Conservation (phyloP, 2,888 invertebrate genomes). For the Eledone cirrhosa region DNA sequence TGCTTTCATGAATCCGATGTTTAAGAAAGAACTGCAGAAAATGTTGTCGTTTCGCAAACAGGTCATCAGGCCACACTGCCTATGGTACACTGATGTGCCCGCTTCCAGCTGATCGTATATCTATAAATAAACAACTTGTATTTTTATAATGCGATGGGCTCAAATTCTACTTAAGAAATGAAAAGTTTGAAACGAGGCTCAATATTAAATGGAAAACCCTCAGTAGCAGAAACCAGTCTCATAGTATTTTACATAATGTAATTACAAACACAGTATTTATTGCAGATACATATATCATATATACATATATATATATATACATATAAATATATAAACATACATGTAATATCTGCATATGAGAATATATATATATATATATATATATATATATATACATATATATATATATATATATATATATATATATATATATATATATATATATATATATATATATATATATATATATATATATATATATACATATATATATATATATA, state of each 20-base stretch:
- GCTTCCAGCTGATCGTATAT: background rate
- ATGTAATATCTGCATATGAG: background rate
- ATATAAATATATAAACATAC: background rate
- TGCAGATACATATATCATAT: no score
- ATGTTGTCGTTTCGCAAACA: slow-evolving; percentile 36
- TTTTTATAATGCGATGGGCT: no score
- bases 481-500: background rate
- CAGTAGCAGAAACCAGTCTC: no score
- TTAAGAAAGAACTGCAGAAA: slow-evolving; percentile 54
- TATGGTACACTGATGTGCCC: slow-evolving; percentile 3
- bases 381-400: background rate
- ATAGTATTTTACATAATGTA: no score
- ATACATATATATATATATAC: no score
- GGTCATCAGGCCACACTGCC: background rate
- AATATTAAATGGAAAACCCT: no score
- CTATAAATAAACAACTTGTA: no score
- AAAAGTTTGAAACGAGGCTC: no score
- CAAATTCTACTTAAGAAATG: no score
- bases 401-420: background rate
- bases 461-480: background rate
- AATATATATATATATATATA: background rate
- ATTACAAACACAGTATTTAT: no score
- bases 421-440: background rate
- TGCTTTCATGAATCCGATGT: slow-evolving; percentile 65
- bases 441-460: background rate